These are phyloP conservation scores for Spatulosminthurus flaviceps DNA, from an alignment of 2,888 invertebrate genomes.

Conservation along the genomic window DNA sequence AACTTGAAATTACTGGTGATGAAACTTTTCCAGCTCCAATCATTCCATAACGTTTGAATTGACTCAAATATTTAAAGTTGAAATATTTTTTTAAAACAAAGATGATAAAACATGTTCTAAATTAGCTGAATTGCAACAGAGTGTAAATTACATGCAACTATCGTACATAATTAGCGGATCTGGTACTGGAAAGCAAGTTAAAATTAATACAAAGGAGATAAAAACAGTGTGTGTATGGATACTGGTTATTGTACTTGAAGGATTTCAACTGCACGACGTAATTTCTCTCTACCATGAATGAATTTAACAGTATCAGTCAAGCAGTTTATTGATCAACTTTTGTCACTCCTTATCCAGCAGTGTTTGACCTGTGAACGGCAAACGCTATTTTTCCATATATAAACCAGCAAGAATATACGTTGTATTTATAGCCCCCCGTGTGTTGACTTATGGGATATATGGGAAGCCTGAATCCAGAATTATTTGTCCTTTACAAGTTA, in stretches of 20 bases:
- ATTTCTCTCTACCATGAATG: background rate
- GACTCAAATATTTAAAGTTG: no score
- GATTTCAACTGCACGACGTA: background rate
- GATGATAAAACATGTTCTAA: no score
- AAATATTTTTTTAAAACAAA: no score
- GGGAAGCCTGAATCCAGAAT: background rate
- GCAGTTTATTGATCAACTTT: constrained; percentile 18
- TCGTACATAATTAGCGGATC: background rate
- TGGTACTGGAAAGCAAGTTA: background rate
- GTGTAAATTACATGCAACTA: no score
- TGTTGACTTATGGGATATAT: background rate
- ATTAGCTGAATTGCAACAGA: no score
- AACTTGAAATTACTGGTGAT: no score
- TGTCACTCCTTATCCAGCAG: constrained; percentile 14
- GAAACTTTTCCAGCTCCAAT: no score
- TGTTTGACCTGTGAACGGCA: constrained; percentile 10
- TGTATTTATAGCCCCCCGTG: background rate
- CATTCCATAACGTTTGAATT: no score
- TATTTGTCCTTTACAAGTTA: constrained; percentile 9
- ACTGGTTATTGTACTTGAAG: background rate
- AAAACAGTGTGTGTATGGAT: background rate
- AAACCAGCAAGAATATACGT: no score
- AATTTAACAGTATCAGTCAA: constrained; percentile 13
- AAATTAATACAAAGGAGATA: background rate
- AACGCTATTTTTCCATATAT: background rate